A percentile compares a stretch with the other conserved stretches of the same genome.
phyloP scores from a whole-genome alignment of 2,797 vertebrate genomes.

The Pseudochirops cupreus region DNA sequence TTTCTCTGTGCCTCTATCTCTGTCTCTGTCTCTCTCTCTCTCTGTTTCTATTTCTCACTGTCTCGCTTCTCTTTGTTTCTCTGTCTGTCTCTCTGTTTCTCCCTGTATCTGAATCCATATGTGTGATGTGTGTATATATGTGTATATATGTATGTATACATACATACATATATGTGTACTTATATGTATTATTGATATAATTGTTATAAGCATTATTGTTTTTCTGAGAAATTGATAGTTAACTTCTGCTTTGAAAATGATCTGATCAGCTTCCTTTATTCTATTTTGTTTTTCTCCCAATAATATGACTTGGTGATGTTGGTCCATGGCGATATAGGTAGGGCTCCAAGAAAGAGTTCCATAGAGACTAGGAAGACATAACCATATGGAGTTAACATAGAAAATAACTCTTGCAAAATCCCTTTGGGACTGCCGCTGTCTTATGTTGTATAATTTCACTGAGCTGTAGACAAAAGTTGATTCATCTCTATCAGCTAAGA shows the following conservation, averaged over 20 bases:
- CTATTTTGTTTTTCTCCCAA: not conserved
- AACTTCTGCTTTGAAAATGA: constrained; percentile 19
- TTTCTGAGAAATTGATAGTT: not conserved
- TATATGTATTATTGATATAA: not conserved
- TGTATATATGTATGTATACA: no score
- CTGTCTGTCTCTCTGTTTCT: not conserved
- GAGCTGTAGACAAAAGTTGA: not conserved
- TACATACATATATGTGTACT: not conserved
- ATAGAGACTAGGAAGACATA: not conserved
- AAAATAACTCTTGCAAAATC: not conserved
- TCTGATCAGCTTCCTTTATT: not conserved
- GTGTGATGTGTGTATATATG: no score
- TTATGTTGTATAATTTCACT: not conserved
- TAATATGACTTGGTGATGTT: not conserved
- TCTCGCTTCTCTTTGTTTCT: not conserved
- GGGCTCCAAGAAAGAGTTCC: not conserved
- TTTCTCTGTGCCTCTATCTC: not conserved
- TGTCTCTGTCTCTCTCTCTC: not conserved
- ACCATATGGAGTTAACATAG: not conserved
- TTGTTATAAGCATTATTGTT: constrained; percentile 13
- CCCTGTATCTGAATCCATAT: not conserved
- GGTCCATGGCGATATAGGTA: not conserved
- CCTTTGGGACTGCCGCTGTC: not conserved
- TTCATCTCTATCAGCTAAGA: not conserved
- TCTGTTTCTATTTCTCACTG: not conserved